These are phyloP conservation scores for Paramisgurnus dabryanus DNA, from an alignment of 2,113 vertebrate genomes.

Conservation along the genomic window DNA sequence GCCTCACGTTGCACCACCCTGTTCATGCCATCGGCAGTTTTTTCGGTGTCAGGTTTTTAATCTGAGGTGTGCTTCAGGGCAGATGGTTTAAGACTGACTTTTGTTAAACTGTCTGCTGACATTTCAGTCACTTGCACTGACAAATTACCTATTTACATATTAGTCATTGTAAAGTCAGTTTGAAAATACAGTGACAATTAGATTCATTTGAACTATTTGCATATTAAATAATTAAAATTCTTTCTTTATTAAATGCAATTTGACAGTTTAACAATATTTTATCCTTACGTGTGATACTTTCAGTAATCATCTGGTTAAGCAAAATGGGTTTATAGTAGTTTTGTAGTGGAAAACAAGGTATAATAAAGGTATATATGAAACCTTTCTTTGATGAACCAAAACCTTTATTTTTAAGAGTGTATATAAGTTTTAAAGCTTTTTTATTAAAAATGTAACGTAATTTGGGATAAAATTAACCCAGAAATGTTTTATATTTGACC, in stretches of 20 bases:
- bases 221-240: not conserved
- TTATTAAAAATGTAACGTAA: no score
- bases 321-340: no score
- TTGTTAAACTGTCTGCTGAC: not conserved
- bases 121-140: constrained; percentile 8
- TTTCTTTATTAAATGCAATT: not conserved
- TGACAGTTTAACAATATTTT: no score
- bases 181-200: not conserved
- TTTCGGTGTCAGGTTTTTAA: constrained; percentile 43
- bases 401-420: no score
- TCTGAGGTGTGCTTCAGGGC: constrained; percentile 11
- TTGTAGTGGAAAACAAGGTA: no score
- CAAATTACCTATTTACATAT: constrained; percentile 20
- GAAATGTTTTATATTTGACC: no score
- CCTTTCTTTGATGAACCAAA: no score
- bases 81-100: constrained; percentile 3
- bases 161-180: not conserved
- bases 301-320: no score
- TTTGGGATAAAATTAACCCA: no score
- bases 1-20: not conserved
- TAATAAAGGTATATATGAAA: no score
- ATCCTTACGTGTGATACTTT: no score
- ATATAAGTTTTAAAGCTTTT: no score
- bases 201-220: constrained; percentile 15
- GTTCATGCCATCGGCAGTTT: constrained; percentile 46